Base-by-base conservation (phyloP, 2,797 vertebrate species). In the Coilia nasus region DNA sequence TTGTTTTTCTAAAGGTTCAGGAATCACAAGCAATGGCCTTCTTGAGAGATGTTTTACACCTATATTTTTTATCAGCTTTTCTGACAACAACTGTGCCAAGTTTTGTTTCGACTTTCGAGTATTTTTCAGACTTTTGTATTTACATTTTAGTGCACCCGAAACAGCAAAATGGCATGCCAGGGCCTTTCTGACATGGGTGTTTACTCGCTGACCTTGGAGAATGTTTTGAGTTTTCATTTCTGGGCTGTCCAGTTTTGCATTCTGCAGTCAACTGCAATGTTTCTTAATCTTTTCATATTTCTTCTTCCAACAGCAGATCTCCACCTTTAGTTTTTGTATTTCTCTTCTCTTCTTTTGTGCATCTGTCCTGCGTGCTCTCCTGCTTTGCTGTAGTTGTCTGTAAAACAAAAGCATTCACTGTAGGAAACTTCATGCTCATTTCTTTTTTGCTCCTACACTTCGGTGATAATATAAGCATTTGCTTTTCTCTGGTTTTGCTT, bases 241-340 rank as follows among this genome's bases (percentile, higher is more conserved):
- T 75, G 83, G 83, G 83, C 83, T 83, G 60, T 83, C 59, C 21
- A 46, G 60, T 14, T 28, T 50, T 5, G 59, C 21, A 46, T 14
- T 10, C 60, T 23, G 41, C 35, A 64, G 57, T 28, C 59, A 60
- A 21, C 10, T 57, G 50, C 23, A 56, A 57, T 23, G 25, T 28
- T 83, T 67, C n/a, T 71, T 64, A 35, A 67, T n/a, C 44, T n/a
- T 75, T 83, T 83, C 62, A 71, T 71, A 83, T 47, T 28, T 12
- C 2, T 41, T n/a, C 59, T 57, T 82, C 82, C 23, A 82, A 11
- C 2, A 19, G 25, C 19, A 14, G 82, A 59, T 60, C 2, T 57
- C 17, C 0, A 50, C 6, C 31, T 83, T 25, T 15, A 83, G 60
- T 28, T 83, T 23, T 50, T 71, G 19, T 23, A 71, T 71, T 83